These are phyloP conservation scores for Chromis chromis DNA, from an alignment of 2,797 vertebrate species.

Conservation along the genomic window DNA sequence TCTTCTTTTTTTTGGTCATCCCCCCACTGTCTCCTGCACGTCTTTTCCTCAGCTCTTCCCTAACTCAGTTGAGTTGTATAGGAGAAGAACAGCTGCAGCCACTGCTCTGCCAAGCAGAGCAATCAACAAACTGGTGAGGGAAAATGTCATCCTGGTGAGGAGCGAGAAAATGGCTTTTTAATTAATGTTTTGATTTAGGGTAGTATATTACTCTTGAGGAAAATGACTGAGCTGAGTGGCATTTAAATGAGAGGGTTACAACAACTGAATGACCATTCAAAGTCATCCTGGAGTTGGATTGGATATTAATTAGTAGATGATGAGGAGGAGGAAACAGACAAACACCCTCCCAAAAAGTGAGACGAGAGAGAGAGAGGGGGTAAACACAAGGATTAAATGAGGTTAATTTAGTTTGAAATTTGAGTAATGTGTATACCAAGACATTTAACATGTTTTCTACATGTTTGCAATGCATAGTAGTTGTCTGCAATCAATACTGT, in stretches of 20 bases:
- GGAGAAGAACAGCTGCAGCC: constrained; percentile 63
- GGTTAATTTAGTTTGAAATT: constrained; percentile 43
- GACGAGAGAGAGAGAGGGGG: constrained; percentile 12
- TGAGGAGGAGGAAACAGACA: constrained; percentile 28
- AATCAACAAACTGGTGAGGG: constrained; percentile 71
- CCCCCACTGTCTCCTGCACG: constrained; percentile 38
- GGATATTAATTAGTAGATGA: constrained; percentile 70
- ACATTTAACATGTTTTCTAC: constrained; percentile 15
- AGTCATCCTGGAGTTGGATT: constrained; percentile 72
- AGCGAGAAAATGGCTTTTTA: constrained; percentile 78
- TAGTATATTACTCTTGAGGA: constrained; percentile 75
- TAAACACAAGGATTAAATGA: constrained; percentile 30
- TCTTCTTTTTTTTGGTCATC: constrained; percentile 24
- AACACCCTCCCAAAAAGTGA: constrained; percentile 30
- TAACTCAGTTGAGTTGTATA: constrained; percentile 26
- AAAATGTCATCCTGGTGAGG: constrained; percentile 73
- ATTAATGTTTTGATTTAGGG: constrained; percentile 81
- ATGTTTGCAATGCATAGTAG: neutral
- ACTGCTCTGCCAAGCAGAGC: constrained; percentile 60
- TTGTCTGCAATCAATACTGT: constrained; percentile 21
- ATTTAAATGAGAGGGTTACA: constrained; percentile 78
- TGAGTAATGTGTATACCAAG: constrained; percentile 13
- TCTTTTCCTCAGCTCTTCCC: constrained; percentile 39
- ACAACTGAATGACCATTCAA: constrained; percentile 69
- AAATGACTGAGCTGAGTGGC: constrained; percentile 69